Percentiles rank a stretch among this genome's conserved stretches.
Conservation (phyloP, 2,113 vertebrate species). For the Bos taurus region ARS-UCD2.0 NC_037343.1:4594001-4594500, state of each 20-base stretch:
- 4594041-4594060: not conserved
- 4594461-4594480: not conserved
- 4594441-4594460: not conserved
- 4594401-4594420: not conserved
- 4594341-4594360: not conserved
- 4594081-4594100: not conserved
- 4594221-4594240: not conserved
- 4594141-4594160: not conserved
- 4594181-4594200: accelerated
- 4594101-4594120: not conserved
- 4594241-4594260: not conserved
- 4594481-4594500: not conserved
- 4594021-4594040: not conserved
- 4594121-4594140: not conserved
- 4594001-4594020: not conserved
- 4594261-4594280: not conserved
- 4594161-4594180: not conserved
- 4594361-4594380: not conserved
- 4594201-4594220: not conserved
- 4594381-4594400: not conserved
- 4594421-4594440: not conserved
- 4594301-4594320: not conserved
- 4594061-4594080: not conserved
- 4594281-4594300: not conserved
- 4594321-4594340: not conserved